Evolutionary conservation across 92 coral and sea anemone species (phyloP).

Genomic region (Heliopora coerulea): DNA sequence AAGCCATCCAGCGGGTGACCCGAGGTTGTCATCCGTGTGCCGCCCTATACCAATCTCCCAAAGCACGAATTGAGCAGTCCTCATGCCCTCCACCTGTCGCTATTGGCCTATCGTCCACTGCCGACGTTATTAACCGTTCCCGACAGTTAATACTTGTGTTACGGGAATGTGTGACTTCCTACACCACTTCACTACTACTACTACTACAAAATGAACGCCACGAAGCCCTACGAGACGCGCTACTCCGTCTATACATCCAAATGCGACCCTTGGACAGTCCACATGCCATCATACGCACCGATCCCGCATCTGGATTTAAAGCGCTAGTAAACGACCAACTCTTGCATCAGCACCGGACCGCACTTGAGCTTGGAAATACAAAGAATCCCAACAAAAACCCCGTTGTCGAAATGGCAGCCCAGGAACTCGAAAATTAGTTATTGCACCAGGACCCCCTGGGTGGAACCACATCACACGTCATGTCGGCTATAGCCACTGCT

Average conservation of each 20-base stretch:
- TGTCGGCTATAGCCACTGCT: conserved; percentile 52
- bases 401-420: conserved; percentile 16
- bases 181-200: conserved; percentile 34
- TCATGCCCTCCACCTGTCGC: conserved; percentile 50
- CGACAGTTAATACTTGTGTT: conserved; percentile 58
- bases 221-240: conserved; percentile 41
- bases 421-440: conserved; percentile 23
- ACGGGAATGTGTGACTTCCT: conserved; percentile 50
- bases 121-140: conserved; percentile 45
- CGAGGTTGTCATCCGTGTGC: conserved; percentile 40
- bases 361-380: conserved; percentile 53
- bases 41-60: conserved; percentile 36
- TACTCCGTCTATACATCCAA: conserved; percentile 28
- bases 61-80: conserved; percentile 52
- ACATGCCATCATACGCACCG: neutral
- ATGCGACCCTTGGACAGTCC: conserved; percentile 24
- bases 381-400: conserved; percentile 62
- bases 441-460: conserved; percentile 53
- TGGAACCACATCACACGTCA: conserved; percentile 36
- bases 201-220: conserved; percentile 39
- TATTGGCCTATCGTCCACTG: conserved; percentile 53
- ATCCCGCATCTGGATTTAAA: conserved; percentile 29
- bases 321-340: conserved; percentile 25
- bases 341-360: conserved; percentile 22
- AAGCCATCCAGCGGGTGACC: conserved; percentile 29